These are phyloP conservation scores for Mesoligia furuncula DNA, from an alignment of 2,888 invertebrate species.

Conservation along the genomic window DNA sequence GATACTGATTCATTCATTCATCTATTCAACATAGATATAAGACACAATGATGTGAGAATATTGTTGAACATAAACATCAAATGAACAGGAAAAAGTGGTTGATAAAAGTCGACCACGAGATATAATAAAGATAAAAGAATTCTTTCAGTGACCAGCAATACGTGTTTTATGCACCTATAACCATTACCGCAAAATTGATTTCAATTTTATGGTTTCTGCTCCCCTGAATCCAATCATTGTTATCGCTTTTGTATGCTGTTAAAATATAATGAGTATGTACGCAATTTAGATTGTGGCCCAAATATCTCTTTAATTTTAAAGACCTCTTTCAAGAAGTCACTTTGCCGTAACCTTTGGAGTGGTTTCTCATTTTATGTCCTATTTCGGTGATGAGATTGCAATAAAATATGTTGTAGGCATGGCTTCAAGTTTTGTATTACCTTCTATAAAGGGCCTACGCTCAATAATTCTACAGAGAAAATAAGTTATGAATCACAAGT, in stretches of 20 bases:
- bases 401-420: slow-evolving; percentile 49
- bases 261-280: slow-evolving; percentile 86
- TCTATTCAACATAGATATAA: slow-evolving; percentile 6
- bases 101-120: slow-evolving; percentile 38
- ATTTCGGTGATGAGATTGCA: slow-evolving; percentile 50
- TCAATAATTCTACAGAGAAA: slow-evolving; percentile 11
- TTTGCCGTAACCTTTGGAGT: slow-evolving; percentile 43
- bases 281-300: slow-evolving; percentile 79
- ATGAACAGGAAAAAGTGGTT: slow-evolving; percentile 42
- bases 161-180: slow-evolving; percentile 87
- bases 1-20: slow-evolving; percentile 6
- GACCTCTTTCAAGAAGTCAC: slow-evolving; percentile 47
- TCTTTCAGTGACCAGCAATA: slow-evolving; percentile 78
- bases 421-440: slow-evolving; percentile 42
- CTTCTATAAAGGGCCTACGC: slow-evolving; percentile 2
- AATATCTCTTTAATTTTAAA: slow-evolving; percentile 64
- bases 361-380: slow-evolving; percentile 49
- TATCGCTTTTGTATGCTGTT: slow-evolving; percentile 87
- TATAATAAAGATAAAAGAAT: slow-evolving; percentile 77
- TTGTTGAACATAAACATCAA: slow-evolving; percentile 25
- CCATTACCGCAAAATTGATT: slow-evolving; percentile 90
- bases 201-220: slow-evolving; percentile 90
- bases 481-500: slow-evolving; percentile 1
- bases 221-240: slow-evolving; percentile 89
- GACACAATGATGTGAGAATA: slow-evolving; percentile 9